Base-by-base conservation (phyloP, 2,113 vertebrate species). In the Ochotona curzoniae region DNA sequence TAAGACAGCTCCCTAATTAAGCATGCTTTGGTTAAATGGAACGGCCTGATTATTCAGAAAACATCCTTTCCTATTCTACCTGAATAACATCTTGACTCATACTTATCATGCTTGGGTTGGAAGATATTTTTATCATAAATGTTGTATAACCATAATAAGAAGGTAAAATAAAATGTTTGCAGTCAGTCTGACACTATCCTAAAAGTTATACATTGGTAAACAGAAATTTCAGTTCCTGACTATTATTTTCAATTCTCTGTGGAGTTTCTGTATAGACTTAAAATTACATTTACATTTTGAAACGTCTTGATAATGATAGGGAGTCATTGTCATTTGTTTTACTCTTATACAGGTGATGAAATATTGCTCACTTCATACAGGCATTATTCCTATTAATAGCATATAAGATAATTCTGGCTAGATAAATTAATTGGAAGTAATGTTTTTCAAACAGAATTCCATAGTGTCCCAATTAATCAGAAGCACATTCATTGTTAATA, bases 1-100 rank as follows among this genome's bases (percentile, higher is more conserved):
- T 94, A 96, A 94, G 61, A 91, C 86, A 32, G 0, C 13, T 89
- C 61, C 51, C 83, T 88, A 92, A 94, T 95, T 95, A 96, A 88
- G 13, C 63, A 89, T 73, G 49, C 6, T 85, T 88, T 74, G 71
- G 91, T 91, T 94, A 85, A 94, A 74, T 61, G 79, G 66, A 88
- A 66, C 18, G 85, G 26, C 1, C 21, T 90, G 66, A 82, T 75
- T 74, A 84, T 6, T 80, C 25, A 49, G 73, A 83, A 90, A 74
- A 21, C 38, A 85, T 49, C 1, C 8, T 61, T 64, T 70, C 70
- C 12, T 73, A 1, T 84, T 1, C 67, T 81, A 76, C 21, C 90
- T 87, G 54, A 51, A n/a, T 26, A 76, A 6, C 14, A 83, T 78
- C 47, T 32, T 63, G 57, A 49, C 75, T 7, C 5, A 38, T 79